A percentile compares a stretch with the other conserved stretches of the same genome.
phyloP scores from a whole-genome alignment of 2,888 invertebrate genomes.

The Tetragonula carbonaria region DNA sequence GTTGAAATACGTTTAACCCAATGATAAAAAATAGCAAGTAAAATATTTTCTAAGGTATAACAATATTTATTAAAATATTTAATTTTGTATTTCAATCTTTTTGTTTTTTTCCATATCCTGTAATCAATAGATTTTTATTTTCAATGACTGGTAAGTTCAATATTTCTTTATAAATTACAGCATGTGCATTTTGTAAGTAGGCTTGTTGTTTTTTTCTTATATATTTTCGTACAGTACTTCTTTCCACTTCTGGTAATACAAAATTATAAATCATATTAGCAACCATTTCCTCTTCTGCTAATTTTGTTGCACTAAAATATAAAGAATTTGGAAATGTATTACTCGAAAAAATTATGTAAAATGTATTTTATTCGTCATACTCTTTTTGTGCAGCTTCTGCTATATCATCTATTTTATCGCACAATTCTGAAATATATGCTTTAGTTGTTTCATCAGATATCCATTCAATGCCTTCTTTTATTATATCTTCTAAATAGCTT shows the following conservation, averaged over 20 bases:
- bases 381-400: slow-evolving; percentile 82
- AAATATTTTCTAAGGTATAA: neutral
- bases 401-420: slow-evolving; percentile 86
- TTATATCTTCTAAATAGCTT: slow-evolving; percentile 87
- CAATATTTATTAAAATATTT: neutral
- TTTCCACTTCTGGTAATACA: slow-evolving; percentile 83
- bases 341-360: slow-evolving; percentile 52
- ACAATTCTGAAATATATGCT: slow-evolving; percentile 85
- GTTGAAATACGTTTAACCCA: neutral
- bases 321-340: slow-evolving; percentile 12
- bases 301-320: slow-evolving; percentile 53
- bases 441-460: slow-evolving; percentile 86
- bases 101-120: neutral
- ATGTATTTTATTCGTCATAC: slow-evolving; percentile 43
- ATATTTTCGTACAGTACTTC: slow-evolving; percentile 81
- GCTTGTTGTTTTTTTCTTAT: slow-evolving; percentile 81
- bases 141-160: slow-evolving; percentile 57
- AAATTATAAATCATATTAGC: slow-evolving; percentile 82
- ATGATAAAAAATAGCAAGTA: neutral
- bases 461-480: slow-evolving; percentile 87
- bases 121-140: neutral
- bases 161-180: slow-evolving; percentile 79
- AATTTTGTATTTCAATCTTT: neutral
- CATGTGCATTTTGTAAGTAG: slow-evolving; percentile 83
- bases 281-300: slow-evolving; percentile 75